Base-by-base conservation (phyloP, 1,140 invertebrate species). In the Latrodectus geometricus region DNA sequence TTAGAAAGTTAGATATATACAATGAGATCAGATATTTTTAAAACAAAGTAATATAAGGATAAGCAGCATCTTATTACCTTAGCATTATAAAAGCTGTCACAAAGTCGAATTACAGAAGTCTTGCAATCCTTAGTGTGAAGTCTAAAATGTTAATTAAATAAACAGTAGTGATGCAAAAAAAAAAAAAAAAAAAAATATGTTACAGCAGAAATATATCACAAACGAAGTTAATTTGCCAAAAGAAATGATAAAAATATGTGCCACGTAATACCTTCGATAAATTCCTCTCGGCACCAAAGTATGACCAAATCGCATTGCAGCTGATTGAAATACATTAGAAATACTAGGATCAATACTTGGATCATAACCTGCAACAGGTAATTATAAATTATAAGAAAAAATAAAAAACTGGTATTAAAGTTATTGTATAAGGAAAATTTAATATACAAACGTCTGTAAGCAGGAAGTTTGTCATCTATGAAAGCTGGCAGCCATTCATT, bases 251-350 rank as follows among this genome's bases (percentile, higher is more conserved):
- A 35, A 35, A 35, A 35, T 35, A 1, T 5, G 5, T 35, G 35
- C 35, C 11, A 4, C 91, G 14, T 88, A 89, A 81, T 90, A 87
- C 73, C 90, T 88, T 52, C 87, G 88, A 88, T 90, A 91, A 0
- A 90, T 89, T 88, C 91, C 93, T 49, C 92, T 91, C 48, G 93
- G 92, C 17, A 94, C 93, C 21, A 94, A 88, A 7, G 94, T 94
- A 89, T 95, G 94, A 4, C 94, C 94, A 90, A 94, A 95, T 86
- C 94, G 90, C 91, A 95, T 94, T 4, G 94, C 94, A 15, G 94
- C 94, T 8, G 94, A 91, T 90, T 95, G 94, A 89, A 95, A 95
- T 84, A 94, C 93, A 83, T 95, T 94, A 35, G 94, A 93, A 74
- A 95, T 94, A 88, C 94, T 94, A 9, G 94, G 94, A 90, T 95